These are phyloP conservation scores for Montipora efflorescens DNA, from an alignment of 64 coral and sea anemone species.

Conservation along the genomic window DNA sequence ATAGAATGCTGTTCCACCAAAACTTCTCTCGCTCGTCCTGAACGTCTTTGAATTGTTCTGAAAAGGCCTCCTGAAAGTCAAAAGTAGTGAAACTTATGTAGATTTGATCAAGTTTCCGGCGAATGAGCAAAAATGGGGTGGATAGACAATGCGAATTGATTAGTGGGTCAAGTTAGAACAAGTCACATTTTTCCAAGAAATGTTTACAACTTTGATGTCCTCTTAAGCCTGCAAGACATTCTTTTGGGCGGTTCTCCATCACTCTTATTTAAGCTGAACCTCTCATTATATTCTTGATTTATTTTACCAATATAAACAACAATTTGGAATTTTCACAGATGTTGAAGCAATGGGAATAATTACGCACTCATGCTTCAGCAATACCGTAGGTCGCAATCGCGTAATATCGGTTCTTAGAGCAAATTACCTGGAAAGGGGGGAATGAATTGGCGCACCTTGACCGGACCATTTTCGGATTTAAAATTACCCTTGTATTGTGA, in stretches of 20 bases:
- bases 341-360: not conserved
- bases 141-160: too few species aligned
- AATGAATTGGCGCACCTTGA: not conserved
- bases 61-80: slow-evolving; percentile 76
- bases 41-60: slow-evolving; percentile 81
- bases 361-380: not conserved
- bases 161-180: not conserved
- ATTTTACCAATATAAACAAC: not conserved
- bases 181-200: not conserved
- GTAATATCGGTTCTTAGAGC: not conserved
- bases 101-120: not conserved
- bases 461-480: not conserved
- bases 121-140: not conserved
- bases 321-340: not conserved
- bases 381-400: not conserved
- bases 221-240: too few species aligned
- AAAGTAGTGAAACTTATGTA: not conserved
- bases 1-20: slow-evolving; percentile 87
- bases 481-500: not conserved
- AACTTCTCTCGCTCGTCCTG: slow-evolving; percentile 77
- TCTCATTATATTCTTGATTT: not conserved
- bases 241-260: too few species aligned
- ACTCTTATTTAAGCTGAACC: not conserved
- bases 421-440: not conserved
- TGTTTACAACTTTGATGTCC: not conserved